Percentiles rank a stretch among this genome's conserved stretches.
Conservation (phyloP, 37 sponge, comb jelly and placozoan genomes). For the Geodia barretti region DNA sequence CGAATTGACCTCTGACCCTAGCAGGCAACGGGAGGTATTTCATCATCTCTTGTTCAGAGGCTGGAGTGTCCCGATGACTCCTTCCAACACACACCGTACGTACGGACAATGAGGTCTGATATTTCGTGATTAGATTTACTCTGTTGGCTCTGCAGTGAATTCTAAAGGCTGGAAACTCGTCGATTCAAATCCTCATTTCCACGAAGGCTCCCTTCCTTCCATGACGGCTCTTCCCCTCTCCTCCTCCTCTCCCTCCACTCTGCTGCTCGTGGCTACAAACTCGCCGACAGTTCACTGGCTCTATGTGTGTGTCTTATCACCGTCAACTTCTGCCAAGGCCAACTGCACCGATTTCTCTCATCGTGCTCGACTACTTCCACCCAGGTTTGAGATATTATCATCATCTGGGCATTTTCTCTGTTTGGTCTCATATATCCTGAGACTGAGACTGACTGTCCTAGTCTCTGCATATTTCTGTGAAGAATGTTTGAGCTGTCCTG, state of each 20-base stretch:
- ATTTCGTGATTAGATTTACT: too few relatives aligned
- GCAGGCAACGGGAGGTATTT: background rate
- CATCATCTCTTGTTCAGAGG: slow-evolving; percentile 18
- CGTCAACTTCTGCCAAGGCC: background rate
- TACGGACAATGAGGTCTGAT: too few relatives aligned
- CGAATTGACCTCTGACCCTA: slow-evolving; percentile 2
- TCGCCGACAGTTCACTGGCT: background rate
- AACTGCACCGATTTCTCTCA: background rate
- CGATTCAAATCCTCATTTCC: background rate
- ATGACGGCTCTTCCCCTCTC: background rate
- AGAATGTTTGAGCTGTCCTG: too few relatives aligned
- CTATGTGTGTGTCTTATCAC: background rate
- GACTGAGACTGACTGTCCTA: too few relatives aligned
- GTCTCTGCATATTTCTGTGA: too few relatives aligned
- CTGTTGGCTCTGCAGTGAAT: background rate
- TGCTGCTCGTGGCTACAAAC: background rate
- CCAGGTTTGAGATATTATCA: background rate
- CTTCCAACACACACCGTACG: background rate
- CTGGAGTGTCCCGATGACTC: slow-evolving; percentile 4
- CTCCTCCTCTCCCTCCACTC: background rate
- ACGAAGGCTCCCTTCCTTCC: background rate
- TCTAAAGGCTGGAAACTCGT: background rate
- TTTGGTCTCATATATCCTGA: too few relatives aligned
- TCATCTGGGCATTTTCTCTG: too few relatives aligned
- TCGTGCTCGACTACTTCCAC: background rate